These are phyloP conservation scores for Anas acuta DNA, from an alignment of 2,797 vertebrate species.

Conservation along the genomic window DNA sequence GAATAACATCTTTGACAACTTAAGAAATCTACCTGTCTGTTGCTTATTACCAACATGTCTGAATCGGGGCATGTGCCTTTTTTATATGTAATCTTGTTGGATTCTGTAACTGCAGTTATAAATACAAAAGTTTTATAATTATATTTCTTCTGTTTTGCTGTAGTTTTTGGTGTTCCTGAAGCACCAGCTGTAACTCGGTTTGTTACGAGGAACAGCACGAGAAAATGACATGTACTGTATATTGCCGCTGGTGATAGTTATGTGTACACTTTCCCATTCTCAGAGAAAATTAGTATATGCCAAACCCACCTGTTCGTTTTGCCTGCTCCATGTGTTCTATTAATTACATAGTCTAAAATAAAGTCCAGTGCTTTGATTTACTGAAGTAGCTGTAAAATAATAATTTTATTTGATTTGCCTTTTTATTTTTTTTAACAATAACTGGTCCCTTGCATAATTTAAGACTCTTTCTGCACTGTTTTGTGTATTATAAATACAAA, in stretches of 20 bases:
- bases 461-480: slow-evolving; percentile 62
- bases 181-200: slow-evolving; percentile 78
- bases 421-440: not conserved
- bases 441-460: slow-evolving; percentile 38
- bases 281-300: slow-evolving; percentile 59
- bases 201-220: slow-evolving; percentile 73
- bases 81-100: slow-evolving; percentile 81
- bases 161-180: slow-evolving; percentile 79
- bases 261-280: slow-evolving; percentile 45
- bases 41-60: slow-evolving; percentile 79
- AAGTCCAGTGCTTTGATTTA: slow-evolving; percentile 57
- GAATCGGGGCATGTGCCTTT: slow-evolving; percentile 83
- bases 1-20: slow-evolving; percentile 86
- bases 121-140: slow-evolving; percentile 76
- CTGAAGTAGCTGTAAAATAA: slow-evolving; percentile 54
- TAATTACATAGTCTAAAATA: slow-evolving; percentile 55
- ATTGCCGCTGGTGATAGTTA: slow-evolving; percentile 62
- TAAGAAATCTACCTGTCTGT: slow-evolving; percentile 78
- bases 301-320: slow-evolving; percentile 29
- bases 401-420: slow-evolving; percentile 45
- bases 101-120: slow-evolving; percentile 76
- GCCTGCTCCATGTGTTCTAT: slow-evolving; percentile 33
- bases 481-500: slow-evolving; percentile 58
- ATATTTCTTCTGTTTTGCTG: slow-evolving; percentile 77
- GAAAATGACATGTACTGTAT: slow-evolving; percentile 75